phyloP scores from a whole-genome alignment of 2,797 vertebrate genomes.

The Tapera naevia region DNA sequence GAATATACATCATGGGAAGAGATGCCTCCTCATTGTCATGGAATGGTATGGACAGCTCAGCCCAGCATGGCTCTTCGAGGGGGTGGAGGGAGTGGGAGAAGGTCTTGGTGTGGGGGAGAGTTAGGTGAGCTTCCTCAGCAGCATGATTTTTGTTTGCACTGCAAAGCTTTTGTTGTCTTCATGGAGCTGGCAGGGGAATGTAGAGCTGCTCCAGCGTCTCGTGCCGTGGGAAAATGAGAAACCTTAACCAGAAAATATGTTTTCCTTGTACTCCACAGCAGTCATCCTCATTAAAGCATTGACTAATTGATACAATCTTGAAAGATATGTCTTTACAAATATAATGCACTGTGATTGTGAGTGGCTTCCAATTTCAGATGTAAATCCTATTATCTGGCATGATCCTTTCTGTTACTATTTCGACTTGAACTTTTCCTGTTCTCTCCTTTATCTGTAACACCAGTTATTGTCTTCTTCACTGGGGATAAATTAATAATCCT shows the following conservation, averaged over 20 bases:
- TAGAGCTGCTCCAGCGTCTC: background rate
- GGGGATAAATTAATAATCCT: background rate
- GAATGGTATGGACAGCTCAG: conserved; percentile 85
- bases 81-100: background rate
- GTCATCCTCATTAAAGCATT: background rate
- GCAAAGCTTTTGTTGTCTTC: background rate
- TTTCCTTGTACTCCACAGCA: background rate
- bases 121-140: background rate
- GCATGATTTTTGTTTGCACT: background rate
- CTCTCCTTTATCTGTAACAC: background rate
- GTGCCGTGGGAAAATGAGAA: background rate
- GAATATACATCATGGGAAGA: conserved; percentile 94
- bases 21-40: conserved; percentile 98
- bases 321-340: background rate
- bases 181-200: background rate
- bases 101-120: background rate
- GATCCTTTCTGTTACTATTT: background rate
- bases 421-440: background rate
- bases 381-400: background rate
- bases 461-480: background rate
- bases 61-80: background rate
- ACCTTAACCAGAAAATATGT: background rate
- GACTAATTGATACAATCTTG: background rate
- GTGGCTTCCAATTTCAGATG: background rate
- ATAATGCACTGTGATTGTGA: background rate